Percentiles rank a stretch among this genome's conserved stretches.
phyloP scores from a whole-genome alignment of 1,140 invertebrate species.

The Drusus annulatus region DNA sequence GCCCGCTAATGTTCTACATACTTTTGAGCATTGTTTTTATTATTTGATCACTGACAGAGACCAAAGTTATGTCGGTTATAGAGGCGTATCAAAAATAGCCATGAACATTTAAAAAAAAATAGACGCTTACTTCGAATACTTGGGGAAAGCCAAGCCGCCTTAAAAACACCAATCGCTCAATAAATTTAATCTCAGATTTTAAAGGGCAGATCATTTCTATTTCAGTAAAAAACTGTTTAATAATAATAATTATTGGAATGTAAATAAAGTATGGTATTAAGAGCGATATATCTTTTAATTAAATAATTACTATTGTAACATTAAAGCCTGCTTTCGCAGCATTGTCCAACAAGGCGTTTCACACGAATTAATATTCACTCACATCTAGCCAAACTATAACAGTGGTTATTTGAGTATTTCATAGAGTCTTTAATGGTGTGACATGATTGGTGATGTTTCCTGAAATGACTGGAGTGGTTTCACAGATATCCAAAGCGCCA shows the following conservation, averaged over 20 bases:
- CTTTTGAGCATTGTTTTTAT: slow-evolving; percentile 57
- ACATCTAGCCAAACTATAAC: slow-evolving; percentile 19
- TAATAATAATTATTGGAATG: no score
- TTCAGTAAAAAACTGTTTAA: no score
- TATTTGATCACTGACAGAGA: slow-evolving; percentile 38
- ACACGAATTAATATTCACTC: slow-evolving; percentile 3
- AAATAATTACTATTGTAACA: slow-evolving; percentile 15
- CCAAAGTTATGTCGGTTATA: background rate
- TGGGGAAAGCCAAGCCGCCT: background rate
- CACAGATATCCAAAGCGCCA: background rate
- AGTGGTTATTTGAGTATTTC: slow-evolving; percentile 34
- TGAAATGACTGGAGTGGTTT: slow-evolving; percentile 25
- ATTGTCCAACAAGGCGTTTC: slow-evolving; percentile 23
- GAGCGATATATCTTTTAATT: background rate
- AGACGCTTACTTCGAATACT: background rate
- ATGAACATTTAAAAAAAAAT: background rate
- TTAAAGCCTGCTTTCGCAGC: background rate
- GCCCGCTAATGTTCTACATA: slow-evolving; percentile 50
- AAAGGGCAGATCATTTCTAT: no score
- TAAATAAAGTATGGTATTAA: no score
- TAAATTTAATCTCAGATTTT: no score
- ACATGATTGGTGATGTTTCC: slow-evolving; percentile 20
- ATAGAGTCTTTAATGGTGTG: slow-evolving; percentile 31
- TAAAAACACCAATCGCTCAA: no score
- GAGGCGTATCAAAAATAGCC: slow-evolving; percentile 3